Percentiles rank a stretch among this genome's conserved stretches.
Conservation (phyloP, 37 sponge, comb jelly and placozoan species). For the Diacarnus erythraeanus region DNA sequence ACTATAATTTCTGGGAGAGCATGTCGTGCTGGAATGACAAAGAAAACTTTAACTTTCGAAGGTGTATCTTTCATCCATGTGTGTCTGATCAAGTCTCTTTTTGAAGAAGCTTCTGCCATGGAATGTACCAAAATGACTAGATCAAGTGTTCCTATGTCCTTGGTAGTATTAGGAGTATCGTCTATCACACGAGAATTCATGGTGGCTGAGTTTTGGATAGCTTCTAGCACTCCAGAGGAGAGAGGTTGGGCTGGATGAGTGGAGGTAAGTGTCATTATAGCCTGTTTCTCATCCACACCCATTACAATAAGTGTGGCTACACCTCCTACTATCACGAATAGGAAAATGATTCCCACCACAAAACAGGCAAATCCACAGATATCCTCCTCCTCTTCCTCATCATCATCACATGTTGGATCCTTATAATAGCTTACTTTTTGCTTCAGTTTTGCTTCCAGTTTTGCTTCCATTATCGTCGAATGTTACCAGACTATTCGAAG, state of each 20-base stretch:
- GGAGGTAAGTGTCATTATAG: background rate
- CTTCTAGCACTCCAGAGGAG: background rate
- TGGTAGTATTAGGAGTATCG: background rate
- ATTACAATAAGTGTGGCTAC: background rate
- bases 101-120: background rate
- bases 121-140: conserved; percentile 19
- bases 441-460: too few species aligned
- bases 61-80: conserved; percentile 13
- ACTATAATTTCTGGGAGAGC: background rate
- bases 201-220: background rate
- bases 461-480: too few species aligned
- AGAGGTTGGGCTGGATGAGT: conserved; percentile 2
- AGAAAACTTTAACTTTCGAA: background rate
- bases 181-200: background rate
- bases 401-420: background rate
- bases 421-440: background rate
- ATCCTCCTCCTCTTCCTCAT: conserved; percentile 15
- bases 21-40: conserved; percentile 2
- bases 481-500: too few species aligned
- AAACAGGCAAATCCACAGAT: conserved; percentile 12
- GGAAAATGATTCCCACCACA: background rate
- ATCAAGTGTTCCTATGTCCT: background rate
- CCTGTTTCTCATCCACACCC: background rate
- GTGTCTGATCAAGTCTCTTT: background rate
- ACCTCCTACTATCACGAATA: background rate